Evolutionary conservation across 2,113 vertebrate genomes (phyloP), one percentile per base, ranked within the genome.

Genomic region (Toxotes jaculatrix): DNA sequence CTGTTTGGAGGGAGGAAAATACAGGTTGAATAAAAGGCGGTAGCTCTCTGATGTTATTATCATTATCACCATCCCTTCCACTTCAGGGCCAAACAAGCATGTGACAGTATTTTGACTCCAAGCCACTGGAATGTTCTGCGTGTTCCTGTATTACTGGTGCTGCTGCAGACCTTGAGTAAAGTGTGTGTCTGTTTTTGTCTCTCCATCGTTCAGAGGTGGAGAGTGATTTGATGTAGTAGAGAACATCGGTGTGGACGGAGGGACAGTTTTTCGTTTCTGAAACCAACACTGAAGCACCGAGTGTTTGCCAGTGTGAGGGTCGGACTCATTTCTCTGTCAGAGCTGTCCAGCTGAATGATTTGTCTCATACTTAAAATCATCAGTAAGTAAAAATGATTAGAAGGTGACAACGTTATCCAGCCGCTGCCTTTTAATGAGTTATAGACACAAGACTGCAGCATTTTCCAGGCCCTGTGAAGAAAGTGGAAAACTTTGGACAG

Each of bases 1-100:
- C 2, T 11, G 67, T 61, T 79, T 71, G 47, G 60, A 80, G 60
- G 71, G 51, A 62, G 57, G 4, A 82, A 79, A 86, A 82, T 42
- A 83, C 1, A 75, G 77, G 56, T 43, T 1, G 71, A 62, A 63
- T 53, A 38, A 14, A 38, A 11, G 56, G 4, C 12, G 56, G 36
- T 0, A 16, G 23, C 21, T 74, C 64, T 1, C 40, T 61, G 1
- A 64, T 60, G 47, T 17, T 53, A 7, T 72, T 23, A 78, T 65
- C 59, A 53, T 62, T 2, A 16, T 36, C 53, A 16, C 23, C 32
- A 7, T 38, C 9, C 1, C 55, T 59, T 61, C 27, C 61, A 72
- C 42, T 74, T 80, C 17, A 9, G 45, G 40, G 2, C 21, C 0
- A 1, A 14, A 19, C 47, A 23, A 7, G 23, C 0, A 38, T 0